Base-by-base conservation (phyloP, 2,888 invertebrate genomes). In the Chalcosyrphus nemorum region DNA sequence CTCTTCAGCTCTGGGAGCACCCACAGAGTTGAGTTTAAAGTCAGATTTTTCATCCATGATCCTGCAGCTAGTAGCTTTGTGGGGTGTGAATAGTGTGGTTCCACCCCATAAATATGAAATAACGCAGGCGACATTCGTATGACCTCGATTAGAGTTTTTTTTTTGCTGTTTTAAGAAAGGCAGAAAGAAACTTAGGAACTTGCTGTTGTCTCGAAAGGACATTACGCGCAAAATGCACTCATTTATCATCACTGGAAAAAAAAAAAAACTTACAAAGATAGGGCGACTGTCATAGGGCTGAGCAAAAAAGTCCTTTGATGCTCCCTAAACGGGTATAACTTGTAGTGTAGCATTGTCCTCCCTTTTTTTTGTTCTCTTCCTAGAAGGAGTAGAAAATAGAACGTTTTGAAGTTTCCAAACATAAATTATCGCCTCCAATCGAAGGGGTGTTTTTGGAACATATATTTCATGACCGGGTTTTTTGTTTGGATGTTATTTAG, bases 201-300 rank as follows among this genome's bases (percentile, higher is more conserved):
- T 41, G 41, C 61, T 68, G 47, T 56, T 43, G 38, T 57, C 35
- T 52, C 11, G 13, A 61, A 50, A 43, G 27, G 52, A 68, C 57
- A 56, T 74, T 74, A 59, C 70, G 45, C 56, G 63, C 24, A 61
- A 77, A 78, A 78, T 78, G 71, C 71, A 63, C 56, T 65, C 78
- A 65, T 78, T 71, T 65, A 78, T 78, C 77, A 78, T 78, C 13
- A 11, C 35, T 9, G 1, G 24, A 7, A 38, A 41, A 35, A 7
- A 38, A 41, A 54, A 43, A 63, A 35, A 17, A 21, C 9, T 24
- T 68, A 4, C 7, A 32, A 47, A 63, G 61, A 63, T 59, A 70
- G 61, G 61, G 45, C 61, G 43, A 19, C 27, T 57, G 54, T 47
- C 38, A 50, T 65, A 27, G 38, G 45, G 43, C 21, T 24, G 29